Base-by-base conservation (phyloP, 2,113 vertebrate genomes). In the Anas platyrhynchos region DNA sequence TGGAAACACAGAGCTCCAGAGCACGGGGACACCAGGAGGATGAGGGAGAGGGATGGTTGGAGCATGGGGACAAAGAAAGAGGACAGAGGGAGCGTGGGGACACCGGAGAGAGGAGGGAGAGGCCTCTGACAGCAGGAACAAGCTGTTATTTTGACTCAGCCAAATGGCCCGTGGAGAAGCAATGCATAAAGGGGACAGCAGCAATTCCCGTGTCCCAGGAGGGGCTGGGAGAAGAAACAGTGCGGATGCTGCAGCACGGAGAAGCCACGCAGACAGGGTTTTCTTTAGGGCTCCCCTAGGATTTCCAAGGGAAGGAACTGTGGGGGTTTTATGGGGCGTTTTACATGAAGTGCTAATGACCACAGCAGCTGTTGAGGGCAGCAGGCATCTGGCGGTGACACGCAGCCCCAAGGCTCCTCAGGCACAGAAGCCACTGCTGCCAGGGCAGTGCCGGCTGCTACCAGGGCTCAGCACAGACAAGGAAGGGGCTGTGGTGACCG, bases 381-480 rank as follows among this genome's bases (percentile, higher is more conserved):
- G 44, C 54, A n/a, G 22, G 16, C 7, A 14, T 13, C 34, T 52
- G 36, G 7, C 11, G 9, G 21, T n/a, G 32, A 56, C 31, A n/a
- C 14, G 14, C 38, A 61, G 89, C 41, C 63, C 69, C 34, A 6
- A 31, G n/a, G 61, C 11, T 34, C 56, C 22, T 44, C 50, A 0
- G 4, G 56, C 14, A 0, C 25, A 0, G 43, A 27, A 46, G 18
- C 11, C 9, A 4, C 41, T 20, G 27, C 44, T 65, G 34, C 56
- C 5, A 2, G 2, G 22, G 58, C 44, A 75, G 56, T 38, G 38
- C 46, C 9, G 1, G 27, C 50, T 34, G 75, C 76, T 46, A 32
- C 44, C 50, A 16, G 62, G 4, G 8, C 55, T 61, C 59, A 6
- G 8, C 1, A 0, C 5, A 25, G 27, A 14, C 1, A 7, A 81